Base-by-base conservation (phyloP, 2,797 vertebrate species). In the Urosaurus nigricauda region DNA sequence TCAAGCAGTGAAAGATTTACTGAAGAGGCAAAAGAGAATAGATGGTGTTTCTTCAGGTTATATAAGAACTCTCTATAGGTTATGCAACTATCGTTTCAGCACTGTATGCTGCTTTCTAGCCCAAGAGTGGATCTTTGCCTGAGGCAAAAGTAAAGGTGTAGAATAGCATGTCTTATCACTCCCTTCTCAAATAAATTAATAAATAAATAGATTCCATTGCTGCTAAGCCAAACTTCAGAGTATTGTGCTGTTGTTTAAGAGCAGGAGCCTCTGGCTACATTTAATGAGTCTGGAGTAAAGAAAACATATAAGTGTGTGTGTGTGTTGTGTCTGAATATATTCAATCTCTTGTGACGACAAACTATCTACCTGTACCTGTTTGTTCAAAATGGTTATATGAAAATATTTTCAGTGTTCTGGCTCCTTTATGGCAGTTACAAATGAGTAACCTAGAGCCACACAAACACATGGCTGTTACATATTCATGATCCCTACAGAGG, bases 1-100 rank as follows among this genome's bases (percentile, higher is more conserved):
- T 51, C n/a, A 89, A 58, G 56, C 70, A 63, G 74, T 86, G 47
- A 89, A 85, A 53, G 14, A 85, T 85, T 80, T 81, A 81, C 40
- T 63, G 35, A 40, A 32, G 2, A 82, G 56, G 35, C 24, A 77
- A 40, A 81, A 82, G 58, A 65, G 68, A 51, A 51, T 40, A 80
- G 84, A 26, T 47, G 14, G 19, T 75, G 56, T 74, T 60, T 53
- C 58, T 85, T 86, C 12, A 53, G 26, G 47, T 75, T 68, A 53
- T 40, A 29, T 70, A 81, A 86, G 12, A 82, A 43, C 53, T 16
- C 79, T n/a, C 35, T 86, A 56, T 43, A 68, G 58, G 47, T 83
- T 89, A 75, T 58, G 60, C 43, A 77, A 81, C 9, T 37, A 79
- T n/a, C 13, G 29, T 77, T 35, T 26, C 60, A 70, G 37, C 13